Evolutionary conservation across 1,140 invertebrate species (phyloP).

Genomic region (Drosophila equinoxialis): DNA sequence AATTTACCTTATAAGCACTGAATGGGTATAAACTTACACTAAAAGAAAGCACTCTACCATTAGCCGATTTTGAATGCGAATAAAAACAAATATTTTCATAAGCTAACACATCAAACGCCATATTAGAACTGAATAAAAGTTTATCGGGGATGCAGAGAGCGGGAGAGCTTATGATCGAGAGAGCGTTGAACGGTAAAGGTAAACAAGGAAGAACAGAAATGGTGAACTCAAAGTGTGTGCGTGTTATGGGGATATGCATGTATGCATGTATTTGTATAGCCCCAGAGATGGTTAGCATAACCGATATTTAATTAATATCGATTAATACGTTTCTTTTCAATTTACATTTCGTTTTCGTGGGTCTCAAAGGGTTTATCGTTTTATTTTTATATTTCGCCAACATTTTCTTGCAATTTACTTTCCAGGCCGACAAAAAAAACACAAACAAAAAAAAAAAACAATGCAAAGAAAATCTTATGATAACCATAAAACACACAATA

Average conservation of each 20-base stretch:
- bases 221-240: background rate
- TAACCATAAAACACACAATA: slow-evolving; percentile 67
- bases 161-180: too few relatives aligned
- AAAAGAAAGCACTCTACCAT: background rate
- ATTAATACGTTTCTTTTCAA: slow-evolving; percentile 9
- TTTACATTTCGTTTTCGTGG: background rate
- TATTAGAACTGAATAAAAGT: too few relatives aligned
- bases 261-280: background rate
- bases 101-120: too few relatives aligned
- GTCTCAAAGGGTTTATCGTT: slow-evolving; percentile 8
- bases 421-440: slow-evolving; percentile 1
- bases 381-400: background rate
- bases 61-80: background rate
- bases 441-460: slow-evolving; percentile 16
- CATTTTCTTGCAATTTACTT: slow-evolving; percentile 2
- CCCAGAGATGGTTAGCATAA: background rate
- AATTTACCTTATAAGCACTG: too few relatives aligned
- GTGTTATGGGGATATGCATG: background rate
- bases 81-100: too few relatives aligned
- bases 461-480: slow-evolving; percentile 59
- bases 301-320: background rate
- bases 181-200: background rate
- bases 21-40: too few relatives aligned
- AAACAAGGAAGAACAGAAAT: too few relatives aligned
- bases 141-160: too few relatives aligned